These are phyloP conservation scores for Empidonax alnorum DNA, from an alignment of 2,113 vertebrate species.

Conservation along the genomic window DNA sequence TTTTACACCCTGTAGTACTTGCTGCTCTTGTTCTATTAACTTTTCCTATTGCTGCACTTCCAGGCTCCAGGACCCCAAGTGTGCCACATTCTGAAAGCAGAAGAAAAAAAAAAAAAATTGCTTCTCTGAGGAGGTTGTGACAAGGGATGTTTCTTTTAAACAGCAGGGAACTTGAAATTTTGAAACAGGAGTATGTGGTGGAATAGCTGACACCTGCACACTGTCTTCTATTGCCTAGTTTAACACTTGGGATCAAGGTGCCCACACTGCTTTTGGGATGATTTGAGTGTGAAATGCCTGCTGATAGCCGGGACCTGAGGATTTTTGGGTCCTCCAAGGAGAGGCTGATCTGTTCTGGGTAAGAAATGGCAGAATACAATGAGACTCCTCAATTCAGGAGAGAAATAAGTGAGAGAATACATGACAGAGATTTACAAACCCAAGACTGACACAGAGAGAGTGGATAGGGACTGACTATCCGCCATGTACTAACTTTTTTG, in stretches of 20 bases:
- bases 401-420: neutral
- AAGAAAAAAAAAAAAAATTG: neutral
- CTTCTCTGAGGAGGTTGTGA: neutral
- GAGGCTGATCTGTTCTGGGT: neutral
- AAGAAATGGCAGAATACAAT: neutral
- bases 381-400: neutral
- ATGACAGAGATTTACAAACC: neutral
- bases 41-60: neutral
- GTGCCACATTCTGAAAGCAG: neutral
- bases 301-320: neutral
- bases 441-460: neutral
- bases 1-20: neutral
- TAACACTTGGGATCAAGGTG: neutral
- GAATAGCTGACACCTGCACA: neutral
- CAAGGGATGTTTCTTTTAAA: neutral
- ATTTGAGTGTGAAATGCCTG: neutral
- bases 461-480: neutral
- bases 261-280: neutral
- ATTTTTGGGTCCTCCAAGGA: neutral
- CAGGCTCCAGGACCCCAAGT: neutral
- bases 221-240: neutral
- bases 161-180: neutral
- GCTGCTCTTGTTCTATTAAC: neutral
- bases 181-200: neutral
- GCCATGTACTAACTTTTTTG: neutral